Evolutionary conservation across 2,797 vertebrate species (phyloP), one percentile per base, ranked within the genome.

Genomic region (Peromyscus aztecus): DNA sequence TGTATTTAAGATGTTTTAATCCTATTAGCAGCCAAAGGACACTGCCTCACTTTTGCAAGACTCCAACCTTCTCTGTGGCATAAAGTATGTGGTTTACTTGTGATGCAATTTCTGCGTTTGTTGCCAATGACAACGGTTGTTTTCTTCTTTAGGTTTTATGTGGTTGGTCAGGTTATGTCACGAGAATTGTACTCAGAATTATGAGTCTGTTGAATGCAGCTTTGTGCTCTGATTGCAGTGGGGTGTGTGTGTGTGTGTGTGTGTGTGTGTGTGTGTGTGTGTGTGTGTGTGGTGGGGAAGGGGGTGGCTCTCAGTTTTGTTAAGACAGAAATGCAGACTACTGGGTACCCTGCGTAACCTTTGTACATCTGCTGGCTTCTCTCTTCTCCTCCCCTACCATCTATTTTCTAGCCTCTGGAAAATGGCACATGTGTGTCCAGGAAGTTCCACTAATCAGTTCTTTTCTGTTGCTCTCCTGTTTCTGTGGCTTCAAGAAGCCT

Each of bases 151-250:
- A 59, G 29, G 85, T 96, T 97, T 97, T 57, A 94, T 59, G 92
- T 80, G 95, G 95, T 94, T 96, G 91, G 96, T 97, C 95, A 98
- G 82, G 91, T 96, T 93, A 96, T 90, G 90, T 92, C 94, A 84
- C 69, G 96, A 97, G 69, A 97, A 90, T 91, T 91, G 3, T 24
- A 94, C 77, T 52, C 86, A 80, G 97, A 97, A 46, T 94, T 92
- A 91, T 59, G 61, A 80, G 40, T 90, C 57, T 96, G 46, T 69
- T 85, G 90, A 96, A 82, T 91, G 67, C 71, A 95, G 91, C 82
- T 80, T 61, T 84, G 52, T 75, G 67, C 75, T 73, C n/a, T 6
- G 29, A 11, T 67, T 87, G 91, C 16, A 61, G 61, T 82, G 29
- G 57, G 1, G 57, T 57, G 57, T 57, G 57, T 57, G 57, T 61